Percentiles rank a stretch among this genome's conserved stretches.
These are phyloP conservation scores for Muricea muricata DNA, from an alignment of 92 coral and sea anemone genomes.

Conservation along the genomic window DNA sequence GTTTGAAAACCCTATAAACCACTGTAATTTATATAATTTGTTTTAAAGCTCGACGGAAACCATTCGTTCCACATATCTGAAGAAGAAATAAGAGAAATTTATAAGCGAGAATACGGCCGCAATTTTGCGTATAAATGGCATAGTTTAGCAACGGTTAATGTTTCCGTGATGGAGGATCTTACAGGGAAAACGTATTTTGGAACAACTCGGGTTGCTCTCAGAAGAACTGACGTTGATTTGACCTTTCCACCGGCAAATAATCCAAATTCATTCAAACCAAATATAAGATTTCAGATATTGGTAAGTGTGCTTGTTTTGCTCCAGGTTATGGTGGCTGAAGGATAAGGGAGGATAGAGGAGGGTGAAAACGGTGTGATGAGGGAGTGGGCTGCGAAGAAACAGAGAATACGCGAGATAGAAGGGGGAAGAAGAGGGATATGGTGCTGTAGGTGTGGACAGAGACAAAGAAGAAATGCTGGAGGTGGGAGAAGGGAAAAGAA, in stretches of 20 bases:
- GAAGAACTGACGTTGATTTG: conserved; percentile 72
- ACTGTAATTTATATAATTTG: no score
- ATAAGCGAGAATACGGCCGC: neutral
- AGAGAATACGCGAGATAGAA: neutral
- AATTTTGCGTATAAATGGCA: neutral
- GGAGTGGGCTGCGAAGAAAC: neutral
- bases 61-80: conserved; percentile 26
- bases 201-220: conserved; percentile 55
- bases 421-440: neutral
- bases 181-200: conserved; percentile 71
- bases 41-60: conserved; percentile 41
- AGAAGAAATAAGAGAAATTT: conserved; percentile 5
- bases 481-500: no score
- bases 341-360: neutral
- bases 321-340: no score
- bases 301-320: conserved; percentile 55
- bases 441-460: neutral
- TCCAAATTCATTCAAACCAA: conserved; percentile 79
- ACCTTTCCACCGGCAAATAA: conserved; percentile 66
- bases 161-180: conserved; percentile 77
- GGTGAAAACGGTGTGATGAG: neutral
- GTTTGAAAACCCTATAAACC: no score
- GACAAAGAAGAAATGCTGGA: neutral
- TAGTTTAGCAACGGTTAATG: conserved; percentile 56
- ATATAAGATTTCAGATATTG: conserved; percentile 67